Conservation (phyloP, 1,140 invertebrate species). For the Bradysia coprophila region DNA sequence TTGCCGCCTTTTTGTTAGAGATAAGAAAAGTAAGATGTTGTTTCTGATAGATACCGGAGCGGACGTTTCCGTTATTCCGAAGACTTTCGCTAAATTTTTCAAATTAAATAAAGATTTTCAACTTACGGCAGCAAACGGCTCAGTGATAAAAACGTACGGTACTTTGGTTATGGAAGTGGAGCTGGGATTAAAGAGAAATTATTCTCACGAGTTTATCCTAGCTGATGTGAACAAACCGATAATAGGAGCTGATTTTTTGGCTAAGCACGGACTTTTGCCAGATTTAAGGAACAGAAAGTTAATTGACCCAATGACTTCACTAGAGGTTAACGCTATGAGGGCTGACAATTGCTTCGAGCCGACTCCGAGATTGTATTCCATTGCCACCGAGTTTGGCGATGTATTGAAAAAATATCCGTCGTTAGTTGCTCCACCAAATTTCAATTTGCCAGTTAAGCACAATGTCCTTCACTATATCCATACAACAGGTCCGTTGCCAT, state of each 20-base stretch:
- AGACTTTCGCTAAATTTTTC: too few species aligned
- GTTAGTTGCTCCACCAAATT: background rate
- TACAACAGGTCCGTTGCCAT: slow-evolving; percentile 16
- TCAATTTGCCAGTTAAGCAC: slow-evolving; percentile 2
- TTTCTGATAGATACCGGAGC: slow-evolving; percentile 4
- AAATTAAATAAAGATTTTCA: too few species aligned
- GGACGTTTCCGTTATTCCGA: slow-evolving; percentile 4
- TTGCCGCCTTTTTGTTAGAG: slow-evolving; percentile 1
- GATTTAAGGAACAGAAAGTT: slow-evolving; percentile 5
- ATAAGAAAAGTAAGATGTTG: background rate
- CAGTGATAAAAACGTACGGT: slow-evolving; percentile 17
- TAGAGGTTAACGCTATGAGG: background rate
- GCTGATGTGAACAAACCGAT: slow-evolving; percentile 19
- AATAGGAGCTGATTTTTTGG: slow-evolving; percentile 22
- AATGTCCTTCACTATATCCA: slow-evolving; percentile 8
- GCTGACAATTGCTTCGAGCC: background rate
- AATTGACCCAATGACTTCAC: background rate
- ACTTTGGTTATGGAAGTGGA: slow-evolving; percentile 12
- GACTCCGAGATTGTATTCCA: background rate
- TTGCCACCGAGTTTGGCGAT: background rate
- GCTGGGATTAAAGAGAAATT: slow-evolving; percentile 13
- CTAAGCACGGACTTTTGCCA: slow-evolving; percentile 13
- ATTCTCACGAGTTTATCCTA: slow-evolving; percentile 19
- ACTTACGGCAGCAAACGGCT: slow-evolving; percentile 1
- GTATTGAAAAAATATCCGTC: background rate